phyloP scores from a whole-genome alignment of 2,797 vertebrate species.

The Spinus pinus region DNA sequence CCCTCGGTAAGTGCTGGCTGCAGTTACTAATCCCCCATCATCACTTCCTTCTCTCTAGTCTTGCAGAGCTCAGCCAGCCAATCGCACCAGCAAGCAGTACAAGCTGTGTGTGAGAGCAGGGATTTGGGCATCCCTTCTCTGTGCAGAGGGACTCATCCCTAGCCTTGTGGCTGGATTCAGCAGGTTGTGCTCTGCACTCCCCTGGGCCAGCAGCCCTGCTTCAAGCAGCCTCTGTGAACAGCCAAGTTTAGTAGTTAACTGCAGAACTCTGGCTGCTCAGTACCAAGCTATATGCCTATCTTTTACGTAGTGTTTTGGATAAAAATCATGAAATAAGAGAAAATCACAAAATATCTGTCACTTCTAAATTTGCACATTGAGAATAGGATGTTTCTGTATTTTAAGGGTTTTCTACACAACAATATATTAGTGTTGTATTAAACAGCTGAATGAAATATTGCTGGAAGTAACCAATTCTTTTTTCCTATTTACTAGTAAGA shows the following conservation, averaged over 20 bases:
- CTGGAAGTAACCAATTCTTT: neutral
- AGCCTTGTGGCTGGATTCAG: rapidly evolving
- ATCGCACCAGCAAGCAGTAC: neutral
- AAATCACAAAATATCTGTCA: neutral
- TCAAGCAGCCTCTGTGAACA: neutral
- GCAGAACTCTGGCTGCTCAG: neutral
- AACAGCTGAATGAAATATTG: neutral
- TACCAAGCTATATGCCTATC: neutral
- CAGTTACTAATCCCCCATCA: neutral
- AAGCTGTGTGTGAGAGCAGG: neutral
- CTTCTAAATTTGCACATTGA: neutral
- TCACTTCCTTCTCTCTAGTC: neutral
- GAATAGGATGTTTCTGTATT: neutral
- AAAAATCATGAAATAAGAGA: neutral
- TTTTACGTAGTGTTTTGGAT: neutral
- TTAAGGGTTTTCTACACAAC: neutral
- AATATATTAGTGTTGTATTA: neutral
- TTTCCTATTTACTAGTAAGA: conserved; percentile 10
- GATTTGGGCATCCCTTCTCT: neutral
- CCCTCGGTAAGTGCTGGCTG: neutral
- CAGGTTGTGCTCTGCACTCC: neutral
- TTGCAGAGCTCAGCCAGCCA: neutral
- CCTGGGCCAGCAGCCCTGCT: neutral
- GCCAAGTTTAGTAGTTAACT: neutral
- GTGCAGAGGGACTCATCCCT: neutral